Base-by-base conservation (phyloP, 2,797 vertebrate genomes). In the Macrochelys suwanniensis region DNA sequence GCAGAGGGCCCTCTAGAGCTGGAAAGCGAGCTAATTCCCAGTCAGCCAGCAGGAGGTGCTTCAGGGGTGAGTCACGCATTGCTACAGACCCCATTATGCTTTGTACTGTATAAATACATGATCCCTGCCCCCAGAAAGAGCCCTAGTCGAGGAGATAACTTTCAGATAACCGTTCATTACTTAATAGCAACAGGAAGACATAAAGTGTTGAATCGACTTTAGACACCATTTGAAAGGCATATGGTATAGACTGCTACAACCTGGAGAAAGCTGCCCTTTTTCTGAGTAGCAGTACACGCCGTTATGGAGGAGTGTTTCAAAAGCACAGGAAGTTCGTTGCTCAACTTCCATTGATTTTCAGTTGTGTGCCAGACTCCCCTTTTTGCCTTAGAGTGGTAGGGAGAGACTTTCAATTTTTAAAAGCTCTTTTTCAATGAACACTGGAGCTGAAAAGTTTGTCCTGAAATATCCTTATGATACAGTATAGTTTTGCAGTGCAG, bases 91-190 rank as follows among this genome's bases (percentile, higher is more conserved):
- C 96, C n/a, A 94, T 97, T 96, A 91, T 95, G 90, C 77, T 83
- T 89, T 82, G 87, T 79, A 90, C 79, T 45, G 23, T 87, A 90
- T 59, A 87, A 51, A 97, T 94, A 96, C 94, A 93, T 92, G 77
- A 31, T 59, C 57, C 6, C 57, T 59, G 57, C 57, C 12, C 28
- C 57, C 6, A 59, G 57, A 31, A 59, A 31, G 57, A 31, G 12
- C 57, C 93, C 89, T 84, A 95, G 80, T 93, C 90, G 89, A 19
- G 80, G 94, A 96, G 92, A 93, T 96, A 87, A 93, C 84, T 28
- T 84, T 61, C 76, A 95, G 94, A 97, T 93, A 93, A 95, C 92
- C 42, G n/a, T 37, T 71, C 84, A 85, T 96, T 97, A 88, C 92
- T 86, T 93, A 91, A 94, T 42, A 94, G 74, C 51, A 77, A 9